Evolutionary conservation across 2,797 vertebrate genomes (phyloP), one percentile per base, ranked within the genome.

Genomic region (Betta splendens): DNA sequence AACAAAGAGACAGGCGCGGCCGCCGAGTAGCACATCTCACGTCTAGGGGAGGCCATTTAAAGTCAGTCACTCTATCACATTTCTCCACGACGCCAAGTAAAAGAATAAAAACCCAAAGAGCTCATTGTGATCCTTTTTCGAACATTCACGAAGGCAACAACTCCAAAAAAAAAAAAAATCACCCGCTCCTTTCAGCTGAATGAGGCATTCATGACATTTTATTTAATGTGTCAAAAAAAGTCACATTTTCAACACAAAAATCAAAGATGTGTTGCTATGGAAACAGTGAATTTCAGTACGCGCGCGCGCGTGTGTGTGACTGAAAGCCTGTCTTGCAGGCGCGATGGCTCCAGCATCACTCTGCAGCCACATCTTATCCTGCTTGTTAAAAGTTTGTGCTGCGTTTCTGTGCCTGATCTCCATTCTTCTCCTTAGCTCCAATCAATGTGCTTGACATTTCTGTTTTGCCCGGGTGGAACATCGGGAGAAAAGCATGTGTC

Each of bases 341-440:
- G 38, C 29, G 57, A 64, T 64, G 72, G 78, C 79, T 77, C 69
- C 65, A 71, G 76, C 64, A 72, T 58, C 56, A 54, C 62, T 68
- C 63, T 52, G 25, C 51, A 67, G 78, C 59, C 62, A 26, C 66
- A 51, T 71, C 75, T 76, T 79, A 79, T 80, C 79, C 54, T 9
- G 55, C 78, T 83, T 73, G 79, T 86, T 84, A 77, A 86, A 84
- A 77, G 64, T 85, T 79, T 71, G 49, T 72, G 58, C 51, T 64
- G 50, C 72, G 83, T 77, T 70, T 55, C 84, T 76, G 42, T 55
- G 52, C 62, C 58, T 74, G 64, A 66, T 75, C 62, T 69, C 32
- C 39, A 31, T 75, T 80, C 38, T 68, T 57, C 20, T 42, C 43
- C 49, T 66, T 35, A 15, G 58, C 65, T 44, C 62, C 62, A 69